phyloP scores from a whole-genome alignment of 2,113 vertebrate genomes.

The Martes martes region DNA sequence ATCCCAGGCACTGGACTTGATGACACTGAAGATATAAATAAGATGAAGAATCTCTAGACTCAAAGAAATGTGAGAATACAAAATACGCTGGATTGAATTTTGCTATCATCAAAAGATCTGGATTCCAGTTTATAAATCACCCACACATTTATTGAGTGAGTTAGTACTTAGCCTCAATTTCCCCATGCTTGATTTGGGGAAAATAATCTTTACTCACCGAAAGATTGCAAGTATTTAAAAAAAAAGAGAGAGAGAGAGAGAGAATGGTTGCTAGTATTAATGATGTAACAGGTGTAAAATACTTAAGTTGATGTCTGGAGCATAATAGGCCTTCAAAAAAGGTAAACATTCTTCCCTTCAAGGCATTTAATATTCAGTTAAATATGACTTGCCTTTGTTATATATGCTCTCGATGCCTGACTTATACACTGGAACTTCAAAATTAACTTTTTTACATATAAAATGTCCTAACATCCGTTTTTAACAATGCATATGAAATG shows the following conservation, averaged over 20 bases:
- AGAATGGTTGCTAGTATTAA: not conserved
- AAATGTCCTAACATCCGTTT: not conserved
- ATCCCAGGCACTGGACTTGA: not conserved
- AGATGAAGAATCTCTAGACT: not conserved
- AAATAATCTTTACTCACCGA: constrained; percentile 17
- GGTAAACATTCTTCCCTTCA: not conserved
- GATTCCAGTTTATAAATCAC: not conserved
- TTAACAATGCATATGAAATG: constrained; percentile 18
- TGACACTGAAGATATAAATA: not conserved
- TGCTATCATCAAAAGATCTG: not conserved
- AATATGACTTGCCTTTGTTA: constrained; percentile 10
- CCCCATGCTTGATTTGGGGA: not conserved
- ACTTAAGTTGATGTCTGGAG: not conserved
- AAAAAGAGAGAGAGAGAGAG: not conserved
- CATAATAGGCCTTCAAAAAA: not conserved
- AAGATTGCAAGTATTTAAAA: not conserved
- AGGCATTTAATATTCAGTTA: constrained; percentile 11
- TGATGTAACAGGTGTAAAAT: not conserved
- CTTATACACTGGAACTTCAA: constrained; percentile 14
- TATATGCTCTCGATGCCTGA: not conserved
- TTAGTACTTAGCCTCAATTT: not conserved
- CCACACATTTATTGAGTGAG: not conserved
- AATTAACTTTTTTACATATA: constrained; percentile 13
- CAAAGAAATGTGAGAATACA: not conserved
- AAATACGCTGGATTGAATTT: not conserved